Conservation (phyloP, 2,888 invertebrate genomes). For the Hemithea aestivaria region DNA sequence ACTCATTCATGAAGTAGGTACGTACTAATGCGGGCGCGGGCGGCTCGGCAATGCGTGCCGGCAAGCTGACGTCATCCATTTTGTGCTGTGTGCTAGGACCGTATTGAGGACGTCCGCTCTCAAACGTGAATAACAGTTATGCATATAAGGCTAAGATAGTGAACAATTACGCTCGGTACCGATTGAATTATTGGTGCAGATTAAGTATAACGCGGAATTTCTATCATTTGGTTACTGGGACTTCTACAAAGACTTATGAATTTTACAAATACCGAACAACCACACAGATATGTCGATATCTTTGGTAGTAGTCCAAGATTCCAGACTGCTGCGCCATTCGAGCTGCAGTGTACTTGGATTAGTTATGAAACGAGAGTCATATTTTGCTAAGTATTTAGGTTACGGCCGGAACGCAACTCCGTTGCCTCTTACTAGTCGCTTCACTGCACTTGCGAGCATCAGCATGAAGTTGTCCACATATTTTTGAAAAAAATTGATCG, state of each 20-base stretch:
- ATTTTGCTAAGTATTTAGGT: conserved; percentile 67
- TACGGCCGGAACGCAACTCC: conserved; percentile 50
- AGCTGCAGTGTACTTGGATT: conserved; percentile 35
- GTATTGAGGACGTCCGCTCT: conserved; percentile 60
- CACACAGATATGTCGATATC: no score
- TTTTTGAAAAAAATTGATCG: no score
- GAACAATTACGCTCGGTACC: no score
- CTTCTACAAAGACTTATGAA: no score
- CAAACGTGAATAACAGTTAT: conserved; percentile 46
- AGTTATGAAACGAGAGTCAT: conserved; percentile 57
- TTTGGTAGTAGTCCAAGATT: conserved; percentile 5
- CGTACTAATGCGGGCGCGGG: conserved; percentile 28
- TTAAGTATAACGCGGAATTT: no score
- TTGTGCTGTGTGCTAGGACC: conserved; percentile 41
- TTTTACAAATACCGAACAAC: no score
- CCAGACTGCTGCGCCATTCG: conserved; percentile 6
- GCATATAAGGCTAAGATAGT: no score
- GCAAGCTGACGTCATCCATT: conserved; percentile 65
- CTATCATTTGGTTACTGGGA: no score
- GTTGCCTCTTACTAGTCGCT: conserved; percentile 68
- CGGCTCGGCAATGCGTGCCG: conserved; percentile 47
- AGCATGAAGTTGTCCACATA: conserved; percentile 45
- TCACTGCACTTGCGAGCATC: conserved; percentile 60
- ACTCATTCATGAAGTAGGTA: conserved; percentile 53
- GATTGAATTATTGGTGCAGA: no score